A percentile compares a stretch with the other conserved stretches of the same genome.
phyloP scores from a whole-genome alignment of 2,888 invertebrate genomes.

The Mechanitis mazaeus region DNA sequence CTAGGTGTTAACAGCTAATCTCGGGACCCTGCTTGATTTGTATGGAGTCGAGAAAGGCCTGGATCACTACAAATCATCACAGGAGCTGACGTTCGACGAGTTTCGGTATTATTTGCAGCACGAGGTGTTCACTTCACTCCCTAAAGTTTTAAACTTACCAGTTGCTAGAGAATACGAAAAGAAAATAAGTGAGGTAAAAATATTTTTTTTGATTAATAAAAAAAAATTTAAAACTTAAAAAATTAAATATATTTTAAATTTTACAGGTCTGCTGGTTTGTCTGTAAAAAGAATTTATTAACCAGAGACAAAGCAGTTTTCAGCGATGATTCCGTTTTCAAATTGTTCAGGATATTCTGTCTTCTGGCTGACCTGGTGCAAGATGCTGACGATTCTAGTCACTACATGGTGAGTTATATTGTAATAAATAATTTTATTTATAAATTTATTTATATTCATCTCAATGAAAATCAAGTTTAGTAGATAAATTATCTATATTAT shows the following conservation, averaged over 20 bases:
- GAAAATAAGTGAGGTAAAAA: conserved; percentile 80
- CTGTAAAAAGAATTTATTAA: conserved; percentile 80
- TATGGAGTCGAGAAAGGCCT: conserved; percentile 87
- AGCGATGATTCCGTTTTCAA: conserved; percentile 82
- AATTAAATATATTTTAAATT: neutral
- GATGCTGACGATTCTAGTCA: conserved; percentile 71
- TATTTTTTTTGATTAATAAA: neutral
- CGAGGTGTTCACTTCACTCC: conserved; percentile 83
- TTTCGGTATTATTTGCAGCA: conserved; percentile 85
- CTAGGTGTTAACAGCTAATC: conserved; percentile 88
- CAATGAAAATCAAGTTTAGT: too few relatives aligned
- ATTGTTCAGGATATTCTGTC: conserved; percentile 86
- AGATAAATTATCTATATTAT: too few relatives aligned
- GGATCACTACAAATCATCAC: conserved; percentile 84
- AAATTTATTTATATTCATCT: too few relatives aligned
- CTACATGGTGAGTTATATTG: conserved; percentile 61
- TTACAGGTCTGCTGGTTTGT: conserved; percentile 85
- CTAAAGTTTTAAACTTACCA: conserved; percentile 75
- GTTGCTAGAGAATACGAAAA: conserved; percentile 79
- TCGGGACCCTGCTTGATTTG: conserved; percentile 85
- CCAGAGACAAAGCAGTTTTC: conserved; percentile 78
- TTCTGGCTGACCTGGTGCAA: conserved; percentile 83
- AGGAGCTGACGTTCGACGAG: conserved; percentile 83
- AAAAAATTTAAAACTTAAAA: neutral
- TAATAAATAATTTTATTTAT: too few relatives aligned